Evolutionary conservation across 2,888 invertebrate species (phyloP).

Genomic region (Drosophila barbarae): DNA sequence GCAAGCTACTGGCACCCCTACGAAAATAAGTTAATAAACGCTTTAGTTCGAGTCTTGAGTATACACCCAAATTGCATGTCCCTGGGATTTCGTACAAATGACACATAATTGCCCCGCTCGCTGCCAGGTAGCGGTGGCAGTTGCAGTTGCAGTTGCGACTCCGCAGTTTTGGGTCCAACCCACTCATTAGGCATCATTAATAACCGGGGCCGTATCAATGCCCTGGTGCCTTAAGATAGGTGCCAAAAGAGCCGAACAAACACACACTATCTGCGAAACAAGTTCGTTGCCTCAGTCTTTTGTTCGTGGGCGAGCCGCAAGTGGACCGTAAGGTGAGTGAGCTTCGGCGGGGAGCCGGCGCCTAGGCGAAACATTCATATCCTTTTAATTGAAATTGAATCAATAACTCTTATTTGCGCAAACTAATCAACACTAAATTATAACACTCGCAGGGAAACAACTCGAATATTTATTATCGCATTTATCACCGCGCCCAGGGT

Average conservation of each 20-base stretch:
- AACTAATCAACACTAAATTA: slow-evolving; percentile 75
- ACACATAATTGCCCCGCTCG: slow-evolving; percentile 58
- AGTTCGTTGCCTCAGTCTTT: slow-evolving; percentile 39
- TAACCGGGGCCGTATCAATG: slow-evolving; percentile 55
- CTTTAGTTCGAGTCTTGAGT: slow-evolving; percentile 49
- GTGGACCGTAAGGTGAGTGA: slow-evolving; percentile 22
- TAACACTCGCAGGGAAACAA: slow-evolving; percentile 69
- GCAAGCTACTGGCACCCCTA: slow-evolving; percentile 38
- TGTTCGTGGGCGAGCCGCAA: slow-evolving; percentile 32
- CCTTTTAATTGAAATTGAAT: slow-evolving; percentile 75
- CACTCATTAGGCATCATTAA: slow-evolving; percentile 71
- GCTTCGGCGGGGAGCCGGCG: slow-evolving; percentile 45
- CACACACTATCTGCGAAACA: slow-evolving; percentile 30
- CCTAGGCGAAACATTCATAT: slow-evolving; percentile 66
- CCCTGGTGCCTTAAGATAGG: slow-evolving; percentile 43
- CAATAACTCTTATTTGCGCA: slow-evolving; percentile 73
- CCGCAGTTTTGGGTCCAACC: slow-evolving; percentile 51
- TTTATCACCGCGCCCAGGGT: slow-evolving; percentile 60
- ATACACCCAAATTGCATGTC: slow-evolving; percentile 55
- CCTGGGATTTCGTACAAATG: slow-evolving; percentile 54
- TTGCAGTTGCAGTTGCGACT: slow-evolving; percentile 22
- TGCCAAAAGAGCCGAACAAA: slow-evolving; percentile 44
- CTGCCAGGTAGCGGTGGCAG: slow-evolving; percentile 35
- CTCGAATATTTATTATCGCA: slow-evolving; percentile 70
- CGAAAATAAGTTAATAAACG: slow-evolving; percentile 65